Evolutionary conservation across 2,113 vertebrate species (phyloP).

Genomic region (Sceloporus undulatus): DNA sequence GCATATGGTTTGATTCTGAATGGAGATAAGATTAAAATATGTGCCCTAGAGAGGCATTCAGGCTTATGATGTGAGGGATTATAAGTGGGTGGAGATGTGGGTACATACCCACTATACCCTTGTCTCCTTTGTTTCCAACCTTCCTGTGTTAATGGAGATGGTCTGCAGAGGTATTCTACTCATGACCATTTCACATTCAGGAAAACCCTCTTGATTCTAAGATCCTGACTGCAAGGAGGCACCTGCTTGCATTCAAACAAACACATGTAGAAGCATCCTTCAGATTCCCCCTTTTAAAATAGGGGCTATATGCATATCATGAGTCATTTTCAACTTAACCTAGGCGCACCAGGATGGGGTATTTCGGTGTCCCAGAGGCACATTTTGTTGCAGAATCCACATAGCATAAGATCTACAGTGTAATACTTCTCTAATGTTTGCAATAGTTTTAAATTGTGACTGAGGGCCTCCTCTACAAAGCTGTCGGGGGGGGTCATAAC

Average conservation of each 20-base stretch:
- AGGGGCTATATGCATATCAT: no score
- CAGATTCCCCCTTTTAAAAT: not conserved
- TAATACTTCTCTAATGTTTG: no score
- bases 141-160: not conserved
- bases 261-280: not conserved
- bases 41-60: not conserved
- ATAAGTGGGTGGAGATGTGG: not conserved
- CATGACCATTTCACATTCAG: not conserved
- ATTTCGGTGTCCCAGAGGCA: no score
- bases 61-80: not conserved
- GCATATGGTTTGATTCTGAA: not conserved
- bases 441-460: no score
- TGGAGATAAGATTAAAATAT: not conserved
- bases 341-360: no score
- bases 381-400: no score
- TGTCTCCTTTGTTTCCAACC: not conserved
- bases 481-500: no score
- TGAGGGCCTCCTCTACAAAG: no score
- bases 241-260: no score
- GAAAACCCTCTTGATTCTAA: not conserved
- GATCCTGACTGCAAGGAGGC: not conserved
- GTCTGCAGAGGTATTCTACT: not conserved
- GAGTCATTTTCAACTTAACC: not conserved
- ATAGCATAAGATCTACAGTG: no score
- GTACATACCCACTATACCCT: not conserved